These are phyloP conservation scores for Manis crassicaudata DNA, from an alignment of 2,797 vertebrate genomes.

Conservation along the genomic window DNA sequence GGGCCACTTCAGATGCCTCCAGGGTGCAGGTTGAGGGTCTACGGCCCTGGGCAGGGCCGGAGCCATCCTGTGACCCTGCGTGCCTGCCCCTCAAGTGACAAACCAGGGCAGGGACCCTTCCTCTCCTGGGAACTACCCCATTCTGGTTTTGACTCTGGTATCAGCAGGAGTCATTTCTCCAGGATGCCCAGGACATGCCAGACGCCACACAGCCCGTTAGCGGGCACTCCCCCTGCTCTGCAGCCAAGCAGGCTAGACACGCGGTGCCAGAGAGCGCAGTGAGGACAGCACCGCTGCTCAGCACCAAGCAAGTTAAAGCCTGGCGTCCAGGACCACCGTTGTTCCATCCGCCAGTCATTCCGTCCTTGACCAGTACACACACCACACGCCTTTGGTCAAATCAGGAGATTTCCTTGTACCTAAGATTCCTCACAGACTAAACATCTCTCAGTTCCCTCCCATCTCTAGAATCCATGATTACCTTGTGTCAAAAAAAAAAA, in stretches of 20 bases:
- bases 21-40: not conserved
- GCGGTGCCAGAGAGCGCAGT: too few species aligned
- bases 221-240: rapidly evolving
- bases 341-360: rapidly evolving
- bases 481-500: not conserved
- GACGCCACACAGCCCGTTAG: rapidly evolving
- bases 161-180: rapidly evolving
- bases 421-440: not conserved
- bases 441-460: not conserved
- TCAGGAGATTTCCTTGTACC: rapidly evolving
- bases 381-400: rapidly evolving
- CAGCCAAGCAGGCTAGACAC: not conserved
- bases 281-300: rapidly evolving
- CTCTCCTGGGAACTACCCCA: rapidly evolving
- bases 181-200: rapidly evolving
- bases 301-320: rapidly evolving
- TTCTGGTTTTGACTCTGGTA: not conserved
- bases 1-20: not conserved
- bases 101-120: not conserved
- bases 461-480: not conserved
- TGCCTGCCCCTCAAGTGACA: rapidly evolving
- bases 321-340: rapidly evolving
- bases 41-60: rapidly evolving
- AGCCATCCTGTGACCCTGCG: not conserved
- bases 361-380: rapidly evolving